These are phyloP conservation scores for Akabosia matsudoensis DNA, from an alignment of 1,140 invertebrate genomes.

Conservation along the genomic window DNA sequence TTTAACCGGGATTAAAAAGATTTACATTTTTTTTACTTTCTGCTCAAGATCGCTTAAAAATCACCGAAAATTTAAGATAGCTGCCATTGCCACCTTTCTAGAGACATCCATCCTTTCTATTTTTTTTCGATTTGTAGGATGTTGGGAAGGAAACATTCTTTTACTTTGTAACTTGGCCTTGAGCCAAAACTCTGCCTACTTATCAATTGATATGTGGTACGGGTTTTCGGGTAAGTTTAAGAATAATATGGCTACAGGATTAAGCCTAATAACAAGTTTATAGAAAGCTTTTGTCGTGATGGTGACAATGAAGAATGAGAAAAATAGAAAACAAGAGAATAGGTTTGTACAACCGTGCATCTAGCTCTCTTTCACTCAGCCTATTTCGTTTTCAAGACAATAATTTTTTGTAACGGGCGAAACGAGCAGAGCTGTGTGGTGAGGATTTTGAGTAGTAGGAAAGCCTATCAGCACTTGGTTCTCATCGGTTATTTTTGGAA, in stretches of 20 bases:
- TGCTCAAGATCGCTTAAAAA: too few species aligned
- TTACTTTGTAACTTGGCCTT: background rate
- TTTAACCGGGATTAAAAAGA: too few species aligned
- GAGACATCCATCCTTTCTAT: background rate
- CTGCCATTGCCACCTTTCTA: background rate
- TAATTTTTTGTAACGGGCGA: background rate
- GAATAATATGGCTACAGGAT: background rate
- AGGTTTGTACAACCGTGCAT: background rate
- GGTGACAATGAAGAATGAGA: background rate
- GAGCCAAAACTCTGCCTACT: background rate
- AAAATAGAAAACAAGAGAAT: background rate
- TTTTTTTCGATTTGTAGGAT: too few species aligned
- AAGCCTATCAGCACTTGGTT: background rate
- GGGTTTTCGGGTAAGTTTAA: background rate
- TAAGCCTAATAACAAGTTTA: too few species aligned
- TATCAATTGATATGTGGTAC: background rate
- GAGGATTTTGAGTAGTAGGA: too few species aligned
- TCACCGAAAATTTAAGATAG: too few species aligned
- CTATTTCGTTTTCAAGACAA: too few species aligned
- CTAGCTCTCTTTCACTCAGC: background rate
- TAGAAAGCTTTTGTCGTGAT: too few species aligned
- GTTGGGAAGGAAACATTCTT: too few species aligned
- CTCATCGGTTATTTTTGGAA: conserved; percentile 17
- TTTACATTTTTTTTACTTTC: too few species aligned
- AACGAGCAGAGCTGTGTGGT: background rate